Base-by-base conservation (phyloP, 2,797 vertebrate species). In the Myotis daubentonii region DNA sequence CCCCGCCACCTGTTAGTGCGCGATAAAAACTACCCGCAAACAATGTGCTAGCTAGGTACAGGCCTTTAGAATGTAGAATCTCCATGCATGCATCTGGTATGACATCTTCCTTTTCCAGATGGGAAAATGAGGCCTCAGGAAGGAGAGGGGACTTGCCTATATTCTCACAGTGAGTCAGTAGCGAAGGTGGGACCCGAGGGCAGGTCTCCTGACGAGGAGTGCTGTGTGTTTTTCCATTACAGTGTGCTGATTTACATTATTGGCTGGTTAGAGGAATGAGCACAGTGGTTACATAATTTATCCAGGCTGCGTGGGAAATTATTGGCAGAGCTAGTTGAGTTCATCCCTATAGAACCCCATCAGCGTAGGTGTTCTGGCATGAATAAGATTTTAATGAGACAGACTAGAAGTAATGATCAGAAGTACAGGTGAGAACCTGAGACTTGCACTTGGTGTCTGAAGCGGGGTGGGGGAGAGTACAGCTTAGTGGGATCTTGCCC, bases 311-410 rank as follows among this genome's bases (percentile, higher is more conserved):
- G 1, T 36, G 65, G 71, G 49, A 94, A 83, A 12, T 79, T 51
- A 25, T 1, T 57, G 71, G 55, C 72, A 89, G 55, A 68, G 44
- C 55, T 57, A 68, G 76, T 44, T 41, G 71, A 84, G 49, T 83
- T 91, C 60, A n/a, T 87, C 65, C 25, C 68, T 57, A 2, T 16
- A 51, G 51, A 80, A 28, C 15, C 57, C 66, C 44, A n/a, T 79
- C 47, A 62, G 33, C 23, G 0, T 44, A 28, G 16, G 79, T 30
- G 12, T 66, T 93, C 65, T 82, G 89, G 57, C 66, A 33, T 53
- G 65, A 78, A 25, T 72, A 65, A 71, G 78, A 33, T 74, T 72
- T 89, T 93, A 94, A n/a, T 80, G 65, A 92, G 47, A 57, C 72
- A 65, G 20, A 51, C 70, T 93, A 72, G 38, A 87, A 51, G 41